Evolutionary conservation across 2,113 vertebrate genomes (phyloP).

Genomic region (Phalacrocorax pelagicus): DNA sequence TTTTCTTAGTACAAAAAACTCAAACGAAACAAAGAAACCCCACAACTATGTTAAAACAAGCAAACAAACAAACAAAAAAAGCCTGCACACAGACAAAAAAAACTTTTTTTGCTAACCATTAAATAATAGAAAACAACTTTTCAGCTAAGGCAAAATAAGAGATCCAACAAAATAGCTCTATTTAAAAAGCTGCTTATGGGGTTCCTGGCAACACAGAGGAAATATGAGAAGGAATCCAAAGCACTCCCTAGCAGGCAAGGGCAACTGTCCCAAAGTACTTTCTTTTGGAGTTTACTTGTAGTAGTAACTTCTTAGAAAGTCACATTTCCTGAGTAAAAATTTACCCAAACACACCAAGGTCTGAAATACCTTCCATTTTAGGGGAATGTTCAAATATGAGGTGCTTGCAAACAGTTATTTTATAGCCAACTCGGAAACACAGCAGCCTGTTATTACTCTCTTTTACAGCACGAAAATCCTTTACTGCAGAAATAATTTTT

Average conservation of each 20-base stretch:
- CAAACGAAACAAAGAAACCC: accelerated
- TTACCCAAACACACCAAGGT: not conserved
- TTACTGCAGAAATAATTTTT: not conserved
- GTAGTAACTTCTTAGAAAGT: not conserved
- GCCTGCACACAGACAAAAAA: not conserved
- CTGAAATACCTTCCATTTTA: not conserved
- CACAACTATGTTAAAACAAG: not conserved
- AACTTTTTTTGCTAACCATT: not conserved
- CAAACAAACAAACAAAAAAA: not conserved
- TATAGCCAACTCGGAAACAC: not conserved
- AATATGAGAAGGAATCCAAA: not conserved
- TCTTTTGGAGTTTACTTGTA: not conserved
- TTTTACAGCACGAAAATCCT: not conserved
- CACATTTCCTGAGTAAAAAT: not conserved
- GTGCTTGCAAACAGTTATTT: not conserved
- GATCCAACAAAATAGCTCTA: not conserved
- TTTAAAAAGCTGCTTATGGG: not conserved
- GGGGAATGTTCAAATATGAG: accelerated
- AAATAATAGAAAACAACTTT: not conserved
- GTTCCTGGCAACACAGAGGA: not conserved
- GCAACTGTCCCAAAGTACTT: not conserved
- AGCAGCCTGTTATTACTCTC: not conserved
- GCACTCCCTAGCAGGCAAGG: not conserved
- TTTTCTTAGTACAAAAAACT: not conserved
- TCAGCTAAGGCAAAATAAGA: not conserved